Evolutionary conservation across 2,113 vertebrate genomes (phyloP).

Genomic region (Orientallactaga bullata): DNA sequence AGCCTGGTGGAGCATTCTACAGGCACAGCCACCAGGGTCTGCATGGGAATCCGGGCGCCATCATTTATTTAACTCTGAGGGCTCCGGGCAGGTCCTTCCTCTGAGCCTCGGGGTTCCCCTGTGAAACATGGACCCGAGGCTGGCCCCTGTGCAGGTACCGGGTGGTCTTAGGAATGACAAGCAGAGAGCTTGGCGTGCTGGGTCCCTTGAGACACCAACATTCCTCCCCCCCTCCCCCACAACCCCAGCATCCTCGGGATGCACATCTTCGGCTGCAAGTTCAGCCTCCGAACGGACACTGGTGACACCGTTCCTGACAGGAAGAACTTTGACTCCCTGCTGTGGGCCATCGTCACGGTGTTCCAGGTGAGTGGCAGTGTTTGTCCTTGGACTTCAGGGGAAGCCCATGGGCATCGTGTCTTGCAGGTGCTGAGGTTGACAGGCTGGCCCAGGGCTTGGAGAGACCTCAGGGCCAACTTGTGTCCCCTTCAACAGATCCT

Average conservation of each 20-base stretch:
- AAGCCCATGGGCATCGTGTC: too few relatives aligned
- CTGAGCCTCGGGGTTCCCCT: background rate
- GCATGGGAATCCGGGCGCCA: background rate
- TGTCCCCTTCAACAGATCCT: conserved; percentile 89
- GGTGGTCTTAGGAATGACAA: background rate
- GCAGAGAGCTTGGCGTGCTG: background rate
- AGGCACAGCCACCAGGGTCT: background rate
- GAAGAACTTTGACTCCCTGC: conserved; percentile 98
- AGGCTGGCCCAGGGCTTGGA: background rate
- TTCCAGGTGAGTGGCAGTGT: conserved; percentile 91
- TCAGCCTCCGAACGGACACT: conserved; percentile 95
- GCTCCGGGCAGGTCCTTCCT: background rate
- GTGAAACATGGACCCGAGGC: background rate
- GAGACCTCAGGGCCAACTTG: background rate
- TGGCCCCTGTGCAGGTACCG: background rate
- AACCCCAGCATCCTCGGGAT: conserved; percentile 98
- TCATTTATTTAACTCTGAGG: rapidly evolving
- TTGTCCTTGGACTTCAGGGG: rapidly evolving
- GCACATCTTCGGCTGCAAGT: conserved; percentile 99
- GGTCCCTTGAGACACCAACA: background rate
- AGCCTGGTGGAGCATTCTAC: background rate
- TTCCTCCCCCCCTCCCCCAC: conserved; percentile 59
- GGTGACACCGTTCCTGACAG: conserved; percentile 97
- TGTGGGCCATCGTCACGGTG: conserved; percentile 98
- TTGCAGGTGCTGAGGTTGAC: background rate